These are phyloP conservation scores for Myodes glareolus DNA, from an alignment of 2,113 vertebrate genomes.

Conservation along the genomic window DNA sequence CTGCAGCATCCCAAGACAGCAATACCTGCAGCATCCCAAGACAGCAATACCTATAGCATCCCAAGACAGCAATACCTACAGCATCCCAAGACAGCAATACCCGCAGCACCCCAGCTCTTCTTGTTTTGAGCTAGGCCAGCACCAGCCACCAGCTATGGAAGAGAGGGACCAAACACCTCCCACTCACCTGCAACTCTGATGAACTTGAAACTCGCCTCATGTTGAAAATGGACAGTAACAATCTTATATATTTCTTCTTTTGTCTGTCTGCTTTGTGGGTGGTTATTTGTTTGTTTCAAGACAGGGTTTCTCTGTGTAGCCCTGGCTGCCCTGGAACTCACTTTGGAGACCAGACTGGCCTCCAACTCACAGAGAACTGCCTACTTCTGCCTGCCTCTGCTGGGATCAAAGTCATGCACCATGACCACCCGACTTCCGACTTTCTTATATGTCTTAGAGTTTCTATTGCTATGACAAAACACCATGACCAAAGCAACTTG, in stretches of 20 bases:
- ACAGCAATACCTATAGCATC: too few species aligned
- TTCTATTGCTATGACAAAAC: background rate
- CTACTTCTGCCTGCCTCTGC: background rate
- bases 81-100: too few species aligned
- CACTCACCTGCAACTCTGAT: background rate
- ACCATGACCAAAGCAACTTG: background rate
- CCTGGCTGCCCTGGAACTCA: background rate
- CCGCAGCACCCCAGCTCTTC: background rate
- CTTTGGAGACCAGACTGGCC: background rate
- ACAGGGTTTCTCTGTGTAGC: background rate
- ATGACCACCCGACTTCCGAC: accelerated
- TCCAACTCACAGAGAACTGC: background rate
- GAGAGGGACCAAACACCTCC: background rate
- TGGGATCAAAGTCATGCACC: background rate
- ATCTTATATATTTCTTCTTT: background rate
- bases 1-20: too few species aligned
- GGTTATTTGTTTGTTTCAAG: background rate
- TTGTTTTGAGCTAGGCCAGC: background rate
- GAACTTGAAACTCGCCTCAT: background rate
- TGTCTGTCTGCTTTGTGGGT: too few species aligned
- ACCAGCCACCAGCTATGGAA: background rate
- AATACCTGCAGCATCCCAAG: too few species aligned
- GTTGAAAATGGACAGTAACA: background rate
- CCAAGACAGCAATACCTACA: too few species aligned
- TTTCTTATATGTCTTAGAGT: background rate